Conservation (phyloP, 1,140 invertebrate genomes). For the Drosophila ironensis region DNA sequence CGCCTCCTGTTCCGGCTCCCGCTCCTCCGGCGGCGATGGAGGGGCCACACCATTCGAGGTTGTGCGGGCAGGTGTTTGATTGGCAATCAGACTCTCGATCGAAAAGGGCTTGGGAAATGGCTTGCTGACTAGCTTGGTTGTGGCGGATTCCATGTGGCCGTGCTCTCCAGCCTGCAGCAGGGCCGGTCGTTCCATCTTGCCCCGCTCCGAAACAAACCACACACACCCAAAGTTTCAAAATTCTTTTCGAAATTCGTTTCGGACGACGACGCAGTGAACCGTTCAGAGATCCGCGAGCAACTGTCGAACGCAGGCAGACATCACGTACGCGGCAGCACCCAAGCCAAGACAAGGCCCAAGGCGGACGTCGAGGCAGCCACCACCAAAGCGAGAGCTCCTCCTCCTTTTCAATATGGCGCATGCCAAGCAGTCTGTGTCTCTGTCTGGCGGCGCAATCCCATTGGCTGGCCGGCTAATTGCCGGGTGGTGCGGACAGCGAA, state of each 20-base stretch:
- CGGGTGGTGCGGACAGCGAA: constrained; percentile 24
- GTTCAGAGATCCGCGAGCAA: constrained; percentile 76
- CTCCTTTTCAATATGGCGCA: constrained; percentile 72
- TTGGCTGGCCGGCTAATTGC: constrained; percentile 41
- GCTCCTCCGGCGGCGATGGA: constrained; percentile 29
- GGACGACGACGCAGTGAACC: constrained; percentile 72
- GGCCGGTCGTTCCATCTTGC: constrained; percentile 54
- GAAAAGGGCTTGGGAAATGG: constrained; percentile 77
- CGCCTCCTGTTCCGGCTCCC: constrained; percentile 35
- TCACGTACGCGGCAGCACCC: constrained; percentile 56
- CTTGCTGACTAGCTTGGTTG: constrained; percentile 59
- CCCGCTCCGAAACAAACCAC: constrained; percentile 1
- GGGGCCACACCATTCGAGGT: no score
- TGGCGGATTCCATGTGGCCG: constrained; percentile 9
- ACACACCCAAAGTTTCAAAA: neutral
- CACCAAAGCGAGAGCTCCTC: constrained; percentile 49
- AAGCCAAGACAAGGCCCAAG: no score
- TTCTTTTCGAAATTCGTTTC: neutral
- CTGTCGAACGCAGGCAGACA: constrained; percentile 49
- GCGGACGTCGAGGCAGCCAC: constrained; percentile 22
- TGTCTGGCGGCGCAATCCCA: constrained; percentile 21
- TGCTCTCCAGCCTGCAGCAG: constrained; percentile 40
- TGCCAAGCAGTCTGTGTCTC: constrained; percentile 48
- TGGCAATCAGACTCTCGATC: constrained; percentile 79
- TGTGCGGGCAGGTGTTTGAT: constrained; percentile 53